Evolutionary conservation across 2,113 vertebrate species (phyloP).

Genomic region (Archocentrus centrarchus): DNA sequence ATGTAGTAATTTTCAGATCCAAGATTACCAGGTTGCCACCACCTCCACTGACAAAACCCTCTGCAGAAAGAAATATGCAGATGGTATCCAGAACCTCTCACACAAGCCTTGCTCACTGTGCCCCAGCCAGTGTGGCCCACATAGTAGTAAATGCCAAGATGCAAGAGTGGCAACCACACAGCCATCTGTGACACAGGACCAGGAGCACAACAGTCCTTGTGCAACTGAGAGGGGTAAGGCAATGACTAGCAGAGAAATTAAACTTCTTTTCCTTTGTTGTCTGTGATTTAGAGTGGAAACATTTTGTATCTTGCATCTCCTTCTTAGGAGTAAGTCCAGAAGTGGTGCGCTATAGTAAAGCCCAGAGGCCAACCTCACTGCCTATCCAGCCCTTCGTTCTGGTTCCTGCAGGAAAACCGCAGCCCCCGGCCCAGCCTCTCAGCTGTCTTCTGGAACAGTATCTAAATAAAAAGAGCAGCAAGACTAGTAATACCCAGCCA

Average conservation of each 20-base stretch:
- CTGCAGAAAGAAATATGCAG: slow-evolving; percentile 76
- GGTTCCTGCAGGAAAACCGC: slow-evolving; percentile 84
- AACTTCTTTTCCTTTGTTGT: not conserved
- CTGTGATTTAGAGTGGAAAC: not conserved
- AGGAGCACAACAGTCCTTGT: slow-evolving; percentile 18
- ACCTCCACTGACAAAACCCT: slow-evolving; percentile 86
- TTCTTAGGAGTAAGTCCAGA: slow-evolving; percentile 80
- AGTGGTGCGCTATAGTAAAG: slow-evolving; percentile 88
- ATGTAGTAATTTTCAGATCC: slow-evolving; percentile 27
- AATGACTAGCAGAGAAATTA: not conserved
- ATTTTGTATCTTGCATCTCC: not conserved
- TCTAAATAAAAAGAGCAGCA: slow-evolving; percentile 85
- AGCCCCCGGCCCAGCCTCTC: slow-evolving; percentile 80
- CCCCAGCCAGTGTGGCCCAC: slow-evolving; percentile 83
- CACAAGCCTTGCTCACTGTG: slow-evolving; percentile 77
- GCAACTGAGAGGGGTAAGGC: slow-evolving; percentile 50
- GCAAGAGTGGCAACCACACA: slow-evolving; percentile 36
- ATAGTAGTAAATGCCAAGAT: slow-evolving; percentile 77
- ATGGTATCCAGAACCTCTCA: slow-evolving; percentile 76
- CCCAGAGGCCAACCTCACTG: slow-evolving; percentile 93
- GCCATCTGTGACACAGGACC: slow-evolving; percentile 41
- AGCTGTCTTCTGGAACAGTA: slow-evolving; percentile 89
- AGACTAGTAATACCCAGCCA: slow-evolving; percentile 42
- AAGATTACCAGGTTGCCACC: slow-evolving; percentile 76
- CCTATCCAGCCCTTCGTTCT: slow-evolving; percentile 97